Percentiles rank a stretch among this genome's conserved stretches.
Evolutionary conservation across 2,113 vertebrate genomes (phyloP).

Genomic region (Plestiodon gilberti): DNA sequence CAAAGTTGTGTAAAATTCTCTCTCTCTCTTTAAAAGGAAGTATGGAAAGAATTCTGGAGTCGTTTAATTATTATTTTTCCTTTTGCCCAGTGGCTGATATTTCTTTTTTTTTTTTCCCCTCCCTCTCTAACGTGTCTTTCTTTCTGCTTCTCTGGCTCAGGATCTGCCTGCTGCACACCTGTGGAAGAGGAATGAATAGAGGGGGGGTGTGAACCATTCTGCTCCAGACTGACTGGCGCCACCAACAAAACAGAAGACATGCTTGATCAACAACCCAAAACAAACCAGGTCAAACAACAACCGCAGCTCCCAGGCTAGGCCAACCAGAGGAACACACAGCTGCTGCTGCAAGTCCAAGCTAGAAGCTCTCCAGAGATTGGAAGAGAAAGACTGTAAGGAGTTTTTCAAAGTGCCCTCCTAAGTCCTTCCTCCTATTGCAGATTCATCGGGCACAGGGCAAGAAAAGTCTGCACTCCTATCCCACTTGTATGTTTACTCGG

Average conservation of each 20-base stretch:
- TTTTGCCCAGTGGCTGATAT: constrained; percentile 78
- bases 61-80: constrained; percentile 51
- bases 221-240: constrained; percentile 96
- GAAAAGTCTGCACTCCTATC: neutral
- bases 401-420: neutral
- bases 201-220: constrained; percentile 88
- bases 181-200: constrained; percentile 96
- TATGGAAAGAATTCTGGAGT: constrained; percentile 65
- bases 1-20: constrained; percentile 64
- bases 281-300: constrained; percentile 93
- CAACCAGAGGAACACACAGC: constrained; percentile 69
- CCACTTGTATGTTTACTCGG: neutral
- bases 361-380: constrained; percentile 20
- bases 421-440: neutral
- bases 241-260: constrained; percentile 91
- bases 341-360: constrained; percentile 53
- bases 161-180: constrained; percentile 93
- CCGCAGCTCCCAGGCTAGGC: constrained; percentile 76
- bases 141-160: constrained; percentile 85
- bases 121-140: constrained; percentile 83
- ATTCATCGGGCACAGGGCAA: neutral
- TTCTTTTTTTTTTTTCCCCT: constrained; percentile 76
- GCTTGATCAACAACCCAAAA: constrained; percentile 99
- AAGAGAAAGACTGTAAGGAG: neutral
- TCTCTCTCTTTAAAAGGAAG: constrained; percentile 62